Base-by-base conservation (phyloP, 1,140 invertebrate species). In the Drosophila pallidifrons region DNA sequence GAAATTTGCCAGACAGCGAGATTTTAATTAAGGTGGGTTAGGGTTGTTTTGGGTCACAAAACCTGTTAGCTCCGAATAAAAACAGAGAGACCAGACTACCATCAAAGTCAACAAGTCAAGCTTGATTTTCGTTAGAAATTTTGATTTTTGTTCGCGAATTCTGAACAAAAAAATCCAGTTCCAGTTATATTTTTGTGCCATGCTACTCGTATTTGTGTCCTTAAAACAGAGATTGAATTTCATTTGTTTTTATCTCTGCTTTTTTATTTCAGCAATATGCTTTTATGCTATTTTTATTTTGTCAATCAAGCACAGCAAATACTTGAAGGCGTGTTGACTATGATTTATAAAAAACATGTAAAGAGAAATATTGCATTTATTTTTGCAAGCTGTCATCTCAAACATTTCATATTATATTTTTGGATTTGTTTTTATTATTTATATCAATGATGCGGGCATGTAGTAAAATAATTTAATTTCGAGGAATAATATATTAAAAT, bases 11-110 rank as follows among this genome's bases (percentile, higher is more conserved):
- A 52, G 66, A 63, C 49, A 66, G 61, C 74, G 60, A 59, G 69
- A 71, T 78, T 85, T 82, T 79, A 88, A 87, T 82, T 79, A 77
- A 75, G 76, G 25, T 35, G 52, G 43, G 38, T 32, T 58, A 30
- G 32, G 35, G n/a, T n/a, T 41, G 46, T 43, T 11, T 7, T 41
- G n/a, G 32, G 32, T 7, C 11, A n/a, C 57, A 13, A 1, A 25
- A 52, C 2, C 20, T 20, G 16, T 51, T 10, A 28, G 5, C 16
- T 10, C 8, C 45, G 13, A 15, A 45, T 11, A 46, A 46, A 46
- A 46, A 7, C 3, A 46, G 2, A 46, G 10, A 1, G 38, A 8
- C 5, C 30, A 38, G 10, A 43, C 13, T 11, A 43, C 41, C 41
- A 13, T 25, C 20, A 41, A 41, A 43, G 41, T n/a, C 41, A 43